Base-by-base conservation (phyloP, 1,140 invertebrate species). In the Ostrea edulis region DNA sequence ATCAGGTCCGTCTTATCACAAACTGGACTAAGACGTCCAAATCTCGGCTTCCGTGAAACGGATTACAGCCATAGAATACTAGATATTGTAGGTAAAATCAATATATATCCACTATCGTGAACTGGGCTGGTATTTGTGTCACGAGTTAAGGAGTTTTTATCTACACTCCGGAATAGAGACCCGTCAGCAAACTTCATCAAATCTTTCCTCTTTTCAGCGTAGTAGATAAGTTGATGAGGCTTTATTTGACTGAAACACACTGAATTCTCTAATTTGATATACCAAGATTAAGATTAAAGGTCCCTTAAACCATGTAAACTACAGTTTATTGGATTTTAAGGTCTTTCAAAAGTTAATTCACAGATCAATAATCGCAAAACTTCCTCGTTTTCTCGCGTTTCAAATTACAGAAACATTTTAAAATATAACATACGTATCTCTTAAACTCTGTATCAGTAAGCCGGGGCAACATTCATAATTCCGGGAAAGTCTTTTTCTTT, bases 51-150 rank as follows among this genome's bases (percentile, higher is more conserved):
- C 68, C 68, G 68, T 71, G 68, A 71, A 71, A 71, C 68, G 68
- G 68, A 71, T 71, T 71, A 71, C 12, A 71, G 25, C 25, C 25
- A 71, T 2, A 25, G 65, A 71, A 71, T 71, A 29, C 22, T 71
- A 71, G 68, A 71, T 71, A 71, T 71, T 71, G 68, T 71, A 71
- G 25, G 68, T 71, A 71, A 71, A 71, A 71, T 71, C 68, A 71
- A 71, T 71, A 71, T 71, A 35, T 71, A 71, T 25, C 68, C 68
- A 9, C 12, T 71, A 71, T 71, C 68, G 25, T 29, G 68, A 29
- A 71, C 68, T 35, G 68, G 68, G 68, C 25, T 71, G 68, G 68
- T 71, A 71, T 71, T 71, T 29, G 68, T 71, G 68, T 71, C 68
- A 71, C 9, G 35, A 71, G 68, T 71, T 29, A 71, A 25, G 68